Conservation (phyloP, 2,797 vertebrate genomes). For the Acanthurus lineatus region DNA sequence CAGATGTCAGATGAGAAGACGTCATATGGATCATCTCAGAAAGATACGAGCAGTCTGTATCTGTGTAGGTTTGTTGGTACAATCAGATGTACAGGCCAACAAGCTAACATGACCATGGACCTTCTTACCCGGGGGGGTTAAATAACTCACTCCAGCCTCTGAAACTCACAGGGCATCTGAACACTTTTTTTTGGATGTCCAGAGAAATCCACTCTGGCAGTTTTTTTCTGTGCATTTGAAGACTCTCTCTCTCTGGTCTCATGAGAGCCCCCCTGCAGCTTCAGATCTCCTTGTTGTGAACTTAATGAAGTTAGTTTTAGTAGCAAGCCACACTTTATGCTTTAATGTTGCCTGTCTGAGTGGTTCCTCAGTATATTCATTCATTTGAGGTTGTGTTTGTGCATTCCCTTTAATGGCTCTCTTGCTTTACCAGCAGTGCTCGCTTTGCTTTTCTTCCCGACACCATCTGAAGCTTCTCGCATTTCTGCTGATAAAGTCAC, state of each 20-base stretch:
- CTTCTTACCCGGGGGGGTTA: neutral
- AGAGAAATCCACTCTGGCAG: conserved; percentile 14
- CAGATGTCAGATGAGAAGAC: neutral
- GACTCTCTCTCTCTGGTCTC: conserved; percentile 3
- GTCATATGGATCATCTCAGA: neutral
- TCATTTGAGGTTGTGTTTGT: conserved; percentile 45
- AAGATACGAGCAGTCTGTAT: neutral
- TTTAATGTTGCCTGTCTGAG: conserved; percentile 47
- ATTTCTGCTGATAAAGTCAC: conserved; percentile 25
- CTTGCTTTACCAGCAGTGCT: neutral
- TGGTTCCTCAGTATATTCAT: conserved; percentile 31
- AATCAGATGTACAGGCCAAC: neutral
- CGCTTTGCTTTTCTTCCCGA: neutral
- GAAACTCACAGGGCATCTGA: conserved; percentile 1
- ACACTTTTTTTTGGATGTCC: neutral
- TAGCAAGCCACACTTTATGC: conserved; percentile 40
- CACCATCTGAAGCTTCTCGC: neutral
- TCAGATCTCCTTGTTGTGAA: conserved; percentile 40
- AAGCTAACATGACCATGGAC: neutral
- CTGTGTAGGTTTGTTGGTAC: neutral
- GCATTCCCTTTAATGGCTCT: conserved; percentile 39
- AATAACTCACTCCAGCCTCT: neutral
- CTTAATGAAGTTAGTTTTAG: conserved; percentile 61
- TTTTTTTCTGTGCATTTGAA: conserved; percentile 17
- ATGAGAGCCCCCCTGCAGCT: conserved; percentile 3